Conservation (phyloP, 2,113 vertebrate species). For the Entelurus aequoreus region DNA sequence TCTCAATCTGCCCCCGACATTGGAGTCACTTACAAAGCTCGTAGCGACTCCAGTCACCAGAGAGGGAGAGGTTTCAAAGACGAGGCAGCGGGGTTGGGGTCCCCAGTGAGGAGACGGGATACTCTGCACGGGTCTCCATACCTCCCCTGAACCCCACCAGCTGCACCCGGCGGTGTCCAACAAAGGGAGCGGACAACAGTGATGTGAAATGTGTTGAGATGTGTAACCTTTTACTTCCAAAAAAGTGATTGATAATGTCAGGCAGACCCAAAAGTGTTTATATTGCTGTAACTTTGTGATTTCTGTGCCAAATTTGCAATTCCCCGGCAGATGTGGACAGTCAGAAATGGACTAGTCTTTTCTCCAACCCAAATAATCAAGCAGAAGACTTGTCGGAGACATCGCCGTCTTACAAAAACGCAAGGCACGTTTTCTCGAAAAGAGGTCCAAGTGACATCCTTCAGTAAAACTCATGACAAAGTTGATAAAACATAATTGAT, state of each 20-base stretch:
- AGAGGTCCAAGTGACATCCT: too few relatives aligned
- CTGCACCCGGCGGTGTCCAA: slow-evolving; percentile 51
- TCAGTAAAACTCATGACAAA: too few relatives aligned
- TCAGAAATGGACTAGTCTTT: slow-evolving; percentile 20
- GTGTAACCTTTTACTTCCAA: slow-evolving; percentile 29
- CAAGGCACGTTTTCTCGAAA: too few relatives aligned
- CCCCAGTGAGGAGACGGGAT: slow-evolving; percentile 67
- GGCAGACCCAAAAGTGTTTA: slow-evolving; percentile 49
- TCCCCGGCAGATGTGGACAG: slow-evolving; percentile 34
- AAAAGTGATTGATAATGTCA: slow-evolving; percentile 40
- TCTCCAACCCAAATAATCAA: too few relatives aligned
- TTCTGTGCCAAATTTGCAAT: slow-evolving; percentile 42
- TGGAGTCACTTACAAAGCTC: slow-evolving; percentile 80
- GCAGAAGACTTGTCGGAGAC: too few relatives aligned
- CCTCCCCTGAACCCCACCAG: slow-evolving; percentile 49
- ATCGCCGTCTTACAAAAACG: too few relatives aligned
- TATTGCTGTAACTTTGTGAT: slow-evolving; percentile 37
- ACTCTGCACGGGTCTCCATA: slow-evolving; percentile 56
- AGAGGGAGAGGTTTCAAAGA: slow-evolving; percentile 74
- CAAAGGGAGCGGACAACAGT: slow-evolving; percentile 16
- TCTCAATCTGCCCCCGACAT: slow-evolving; percentile 71
- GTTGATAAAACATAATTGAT: too few relatives aligned
- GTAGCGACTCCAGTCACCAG: slow-evolving; percentile 68
- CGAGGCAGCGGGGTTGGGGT: slow-evolving; percentile 66
- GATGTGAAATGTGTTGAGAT: slow-evolving; percentile 26